Conservation (phyloP, 2,888 invertebrate genomes). For the Acrobasis consociella region DNA sequence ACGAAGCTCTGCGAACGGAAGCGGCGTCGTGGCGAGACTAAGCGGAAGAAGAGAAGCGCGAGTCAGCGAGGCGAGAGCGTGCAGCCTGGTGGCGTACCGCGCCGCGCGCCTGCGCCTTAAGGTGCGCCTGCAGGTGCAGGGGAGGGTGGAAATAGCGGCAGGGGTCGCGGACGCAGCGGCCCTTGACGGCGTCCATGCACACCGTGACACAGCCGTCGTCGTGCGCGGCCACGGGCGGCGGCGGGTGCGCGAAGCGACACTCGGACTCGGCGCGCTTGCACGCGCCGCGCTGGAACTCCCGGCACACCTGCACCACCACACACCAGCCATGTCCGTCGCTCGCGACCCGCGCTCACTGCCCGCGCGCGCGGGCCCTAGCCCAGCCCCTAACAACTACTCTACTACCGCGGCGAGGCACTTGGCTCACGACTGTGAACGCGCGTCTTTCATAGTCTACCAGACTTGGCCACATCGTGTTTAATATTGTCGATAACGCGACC, state of each 20-base stretch:
- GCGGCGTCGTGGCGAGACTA: conserved; percentile 79
- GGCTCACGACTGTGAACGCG: conserved; percentile 19
- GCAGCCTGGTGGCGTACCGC: conserved; percentile 90
- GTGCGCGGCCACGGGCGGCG: conserved; percentile 97
- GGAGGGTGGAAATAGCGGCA: conserved; percentile 99
- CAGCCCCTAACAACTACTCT: conserved; percentile 32
- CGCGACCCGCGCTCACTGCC: conserved; percentile 42
- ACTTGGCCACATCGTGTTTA: conserved; percentile 17
- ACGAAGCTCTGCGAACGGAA: conserved; percentile 78
- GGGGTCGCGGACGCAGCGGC: conserved; percentile 99
- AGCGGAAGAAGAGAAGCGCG: conserved; percentile 79
- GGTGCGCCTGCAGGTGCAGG: conserved; percentile 99
- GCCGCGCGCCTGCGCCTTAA: conserved; percentile 98
- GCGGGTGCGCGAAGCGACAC: conserved; percentile 99
- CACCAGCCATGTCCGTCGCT: conserved; percentile 69
- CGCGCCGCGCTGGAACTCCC: conserved; percentile 99
- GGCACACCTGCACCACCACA: conserved; percentile 93
- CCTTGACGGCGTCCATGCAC: conserved; percentile 99
- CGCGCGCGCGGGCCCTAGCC: conserved; percentile 28
- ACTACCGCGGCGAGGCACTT: conserved; percentile 2
- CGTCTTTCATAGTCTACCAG: conserved; percentile 16
- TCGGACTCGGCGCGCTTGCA: conserved; percentile 98
- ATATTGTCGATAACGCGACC: conserved; percentile 23
- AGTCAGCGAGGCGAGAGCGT: conserved; percentile 79
- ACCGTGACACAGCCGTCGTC: conserved; percentile 99